Evolutionary conservation across 2,113 vertebrate genomes (phyloP).

Genomic region (Colinus virginianus): DNA sequence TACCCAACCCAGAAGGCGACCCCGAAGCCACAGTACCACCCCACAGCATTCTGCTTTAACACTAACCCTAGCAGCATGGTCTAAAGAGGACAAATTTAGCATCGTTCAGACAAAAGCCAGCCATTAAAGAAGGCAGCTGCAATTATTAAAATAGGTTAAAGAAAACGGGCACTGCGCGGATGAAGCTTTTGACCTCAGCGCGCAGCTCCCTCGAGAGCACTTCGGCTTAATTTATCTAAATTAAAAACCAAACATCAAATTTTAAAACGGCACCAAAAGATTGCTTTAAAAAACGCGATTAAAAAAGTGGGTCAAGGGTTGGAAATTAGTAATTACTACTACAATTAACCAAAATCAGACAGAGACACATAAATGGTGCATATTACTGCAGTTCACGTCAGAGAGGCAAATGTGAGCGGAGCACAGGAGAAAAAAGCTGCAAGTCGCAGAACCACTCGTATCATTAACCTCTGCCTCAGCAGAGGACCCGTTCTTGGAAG

Average conservation of each 20-base stretch:
- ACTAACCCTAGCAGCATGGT: slow-evolving; percentile 16
- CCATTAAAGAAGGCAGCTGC: slow-evolving; percentile 47
- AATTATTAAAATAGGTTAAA: slow-evolving; percentile 69
- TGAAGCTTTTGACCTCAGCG: slow-evolving; percentile 51
- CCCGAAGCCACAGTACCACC: not conserved
- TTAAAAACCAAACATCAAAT: slow-evolving; percentile 69
- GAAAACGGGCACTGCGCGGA: slow-evolving; percentile 35
- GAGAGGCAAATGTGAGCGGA: slow-evolving; percentile 35
- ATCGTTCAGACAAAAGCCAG: slow-evolving; percentile 39
- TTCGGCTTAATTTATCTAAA: slow-evolving; percentile 68
- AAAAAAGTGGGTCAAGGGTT: slow-evolving; percentile 52
- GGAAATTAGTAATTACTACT: slow-evolving; percentile 69
- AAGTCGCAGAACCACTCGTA: slow-evolving; percentile 4
- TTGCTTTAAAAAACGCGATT: slow-evolving; percentile 40
- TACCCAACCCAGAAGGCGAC: fast-evolving
- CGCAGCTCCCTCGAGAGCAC: slow-evolving; percentile 45
- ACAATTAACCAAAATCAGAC: slow-evolving; percentile 71
- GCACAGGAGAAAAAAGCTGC: slow-evolving; percentile 22
- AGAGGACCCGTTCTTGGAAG: slow-evolving; percentile 23
- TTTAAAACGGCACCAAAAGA: slow-evolving; percentile 58
- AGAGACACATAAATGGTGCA: slow-evolving; percentile 39
- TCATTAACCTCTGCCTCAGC: slow-evolving; percentile 62
- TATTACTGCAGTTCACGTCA: slow-evolving; percentile 59
- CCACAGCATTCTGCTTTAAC: not conserved
- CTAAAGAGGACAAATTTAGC: slow-evolving; percentile 44